These are phyloP conservation scores for Drosophila lowei DNA, from an alignment of 1,140 invertebrate species.

Conservation along the genomic window DNA sequence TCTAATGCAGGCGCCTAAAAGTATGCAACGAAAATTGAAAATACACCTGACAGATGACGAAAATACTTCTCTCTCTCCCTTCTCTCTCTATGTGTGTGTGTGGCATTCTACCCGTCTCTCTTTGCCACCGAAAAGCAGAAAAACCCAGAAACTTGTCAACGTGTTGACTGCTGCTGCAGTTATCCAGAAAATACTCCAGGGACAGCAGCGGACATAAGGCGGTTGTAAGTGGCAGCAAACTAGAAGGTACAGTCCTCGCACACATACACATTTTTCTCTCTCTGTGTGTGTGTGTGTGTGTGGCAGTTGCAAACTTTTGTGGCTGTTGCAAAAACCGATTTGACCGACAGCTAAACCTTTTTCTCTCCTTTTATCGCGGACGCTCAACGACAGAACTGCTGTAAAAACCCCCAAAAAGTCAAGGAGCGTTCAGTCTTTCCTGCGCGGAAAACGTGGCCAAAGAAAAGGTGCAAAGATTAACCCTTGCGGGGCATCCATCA, in stretches of 20 bases:
- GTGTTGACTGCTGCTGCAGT: slow-evolving; percentile 74
- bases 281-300: not conserved
- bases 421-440: slow-evolving; percentile 22
- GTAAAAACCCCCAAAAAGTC: slow-evolving; percentile 8
- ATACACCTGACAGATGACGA: no score
- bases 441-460: slow-evolving; percentile 16
- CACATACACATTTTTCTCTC: slow-evolving; percentile 14
- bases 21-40: no score
- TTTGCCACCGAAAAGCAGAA: not conserved
- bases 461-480: slow-evolving; percentile 27
- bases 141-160: slow-evolving; percentile 71
- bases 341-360: slow-evolving; percentile 22
- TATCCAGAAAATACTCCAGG: slow-evolving; percentile 21
- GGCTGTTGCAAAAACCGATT: slow-evolving; percentile 45
- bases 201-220: slow-evolving; percentile 14
- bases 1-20: no score
- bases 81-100: slow-evolving; percentile 14
- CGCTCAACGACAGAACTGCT: slow-evolving; percentile 32
- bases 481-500: slow-evolving; percentile 5
- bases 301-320: slow-evolving; percentile 36
- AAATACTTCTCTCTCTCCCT: not conserved
- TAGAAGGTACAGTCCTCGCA: slow-evolving; percentile 13
- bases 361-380: not conserved
- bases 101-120: slow-evolving; percentile 38
- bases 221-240: not conserved